Base-by-base conservation (phyloP, 2,113 vertebrate genomes). In the Neofelis nebulosa region DNA sequence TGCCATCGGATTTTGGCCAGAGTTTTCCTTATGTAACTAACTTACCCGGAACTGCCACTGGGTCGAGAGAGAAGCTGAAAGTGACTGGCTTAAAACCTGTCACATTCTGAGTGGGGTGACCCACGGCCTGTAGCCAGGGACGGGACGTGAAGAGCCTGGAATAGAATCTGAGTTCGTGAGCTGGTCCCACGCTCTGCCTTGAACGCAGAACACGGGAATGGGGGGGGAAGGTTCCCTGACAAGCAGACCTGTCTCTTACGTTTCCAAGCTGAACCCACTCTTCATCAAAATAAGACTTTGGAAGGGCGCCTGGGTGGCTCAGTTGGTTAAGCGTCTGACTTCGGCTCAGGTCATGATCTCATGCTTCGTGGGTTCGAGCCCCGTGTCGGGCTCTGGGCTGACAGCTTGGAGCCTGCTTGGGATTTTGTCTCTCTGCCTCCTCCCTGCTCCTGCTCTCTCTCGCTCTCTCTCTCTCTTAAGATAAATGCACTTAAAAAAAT, bases 121-220 rank as follows among this genome's bases (percentile, higher is more conserved):
- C 31, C 41, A 2, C 0, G 2, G n/a, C 19, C 0, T 1, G 4
- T 4, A 2, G 10, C 7, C 27, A 0, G 21, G 48, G 18, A 5
- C 3, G 0, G 38, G n/a, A 25, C 41, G 29, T 0, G 19, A 25
- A 18, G 73, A 23, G 27, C 19, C 25, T 36, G 23, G 1, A 25
- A 5, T 9, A 38, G 52, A 2, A 9, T 1, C 23, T 31, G 3
- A 18, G 63, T 29, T 3, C 7, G 3, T 0, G 71, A 41, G 52
- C 12, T 0, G 11, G 27, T 16, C 27, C 14, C 21, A 8, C 2
- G 1, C 6, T 52, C 38, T 29, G 27, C 27, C 48, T 33, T 73
- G 31, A 12, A 2, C 14, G 6, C 0, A 1, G 55, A 48, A 78
- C 4, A 48, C 0, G 7, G 3, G 23, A 29, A 3, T 0, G 0